These are phyloP conservation scores for Platysteira castanea DNA, from an alignment of 2,113 vertebrate genomes.

Conservation along the genomic window DNA sequence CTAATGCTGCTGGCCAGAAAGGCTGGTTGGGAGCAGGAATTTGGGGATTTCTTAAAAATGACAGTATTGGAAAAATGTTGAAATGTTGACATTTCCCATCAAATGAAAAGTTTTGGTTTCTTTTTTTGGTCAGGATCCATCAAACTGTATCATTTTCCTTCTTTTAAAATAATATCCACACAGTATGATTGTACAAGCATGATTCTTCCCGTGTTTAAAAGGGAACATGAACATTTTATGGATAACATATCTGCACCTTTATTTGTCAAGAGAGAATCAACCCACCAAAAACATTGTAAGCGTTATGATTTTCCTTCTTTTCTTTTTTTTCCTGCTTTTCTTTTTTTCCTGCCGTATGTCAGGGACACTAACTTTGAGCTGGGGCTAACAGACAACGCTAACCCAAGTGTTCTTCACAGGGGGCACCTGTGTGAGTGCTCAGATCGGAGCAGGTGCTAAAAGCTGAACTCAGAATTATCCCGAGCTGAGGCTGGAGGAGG, in stretches of 20 bases:
- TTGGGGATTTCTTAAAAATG: slow-evolving; percentile 33
- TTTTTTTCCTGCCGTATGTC: background rate
- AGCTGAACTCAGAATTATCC: background rate
- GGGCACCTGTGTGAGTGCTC: background rate
- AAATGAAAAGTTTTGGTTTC: background rate
- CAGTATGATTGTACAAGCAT: background rate
- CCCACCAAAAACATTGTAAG: background rate
- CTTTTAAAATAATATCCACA: background rate
- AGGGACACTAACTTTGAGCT: background rate
- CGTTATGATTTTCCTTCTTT: background rate
- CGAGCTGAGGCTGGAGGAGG: background rate
- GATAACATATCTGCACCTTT: background rate
- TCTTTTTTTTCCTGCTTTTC: background rate
- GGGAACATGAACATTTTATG: background rate
- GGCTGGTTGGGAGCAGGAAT: background rate
- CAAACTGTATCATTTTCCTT: background rate
- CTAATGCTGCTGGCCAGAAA: background rate
- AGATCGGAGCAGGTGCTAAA: background rate
- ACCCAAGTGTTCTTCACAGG: background rate
- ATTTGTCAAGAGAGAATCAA: background rate
- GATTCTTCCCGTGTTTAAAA: background rate
- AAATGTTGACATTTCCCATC: slow-evolving; percentile 36
- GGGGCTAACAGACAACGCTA: background rate
- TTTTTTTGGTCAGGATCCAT: background rate
- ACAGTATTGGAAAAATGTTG: background rate